Conservation (phyloP, 2,113 vertebrate genomes). For the Menura novaehollandiae region DNA sequence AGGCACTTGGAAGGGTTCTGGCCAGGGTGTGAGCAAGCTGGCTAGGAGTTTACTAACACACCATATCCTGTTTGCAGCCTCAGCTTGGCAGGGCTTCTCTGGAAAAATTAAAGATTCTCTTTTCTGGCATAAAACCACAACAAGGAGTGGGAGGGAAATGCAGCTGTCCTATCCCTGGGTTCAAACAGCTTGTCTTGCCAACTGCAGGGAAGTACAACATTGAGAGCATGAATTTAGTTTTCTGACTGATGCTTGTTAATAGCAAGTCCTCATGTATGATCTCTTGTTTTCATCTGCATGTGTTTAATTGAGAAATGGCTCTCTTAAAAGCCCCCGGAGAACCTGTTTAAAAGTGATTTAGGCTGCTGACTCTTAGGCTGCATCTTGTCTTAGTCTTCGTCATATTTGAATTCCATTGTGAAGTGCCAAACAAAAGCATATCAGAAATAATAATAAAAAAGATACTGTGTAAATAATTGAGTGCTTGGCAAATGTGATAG, state of each 20-base stretch:
- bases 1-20: neutral
- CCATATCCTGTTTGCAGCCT: neutral
- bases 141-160: neutral
- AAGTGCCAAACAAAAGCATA: neutral
- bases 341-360: neutral
- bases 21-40: neutral
- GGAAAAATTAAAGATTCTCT: neutral
- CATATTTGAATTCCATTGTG: neutral
- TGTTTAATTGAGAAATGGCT: neutral
- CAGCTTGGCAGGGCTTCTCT: neutral
- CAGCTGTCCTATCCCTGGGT: neutral
- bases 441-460: neutral
- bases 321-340: neutral
- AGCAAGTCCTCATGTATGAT: neutral
- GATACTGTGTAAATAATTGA: neutral
- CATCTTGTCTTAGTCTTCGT: neutral
- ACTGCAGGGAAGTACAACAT: neutral
- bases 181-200: neutral
- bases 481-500: neutral
- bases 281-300: neutral
- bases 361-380: neutral
- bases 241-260: neutral
- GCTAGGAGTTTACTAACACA: neutral
- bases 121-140: neutral
- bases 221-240: neutral